Percentiles rank a stretch among this genome's conserved stretches.
These are phyloP conservation scores for Tor tambroides DNA, from an alignment of 2,113 vertebrate genomes.

Conservation along the genomic window DNA sequence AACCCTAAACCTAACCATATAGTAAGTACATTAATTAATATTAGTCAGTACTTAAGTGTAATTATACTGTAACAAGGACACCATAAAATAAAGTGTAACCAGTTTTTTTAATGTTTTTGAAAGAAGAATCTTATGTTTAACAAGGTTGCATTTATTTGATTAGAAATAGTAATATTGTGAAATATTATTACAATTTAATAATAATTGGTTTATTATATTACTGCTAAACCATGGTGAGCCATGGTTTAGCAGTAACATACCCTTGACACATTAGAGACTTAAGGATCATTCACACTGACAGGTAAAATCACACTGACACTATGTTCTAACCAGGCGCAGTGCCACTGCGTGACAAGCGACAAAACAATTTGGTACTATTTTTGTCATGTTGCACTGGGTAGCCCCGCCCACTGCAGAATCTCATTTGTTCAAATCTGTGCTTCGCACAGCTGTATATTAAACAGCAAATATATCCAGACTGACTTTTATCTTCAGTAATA, in stretches of 20 bases:
- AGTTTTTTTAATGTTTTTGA: no score
- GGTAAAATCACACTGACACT: not conserved
- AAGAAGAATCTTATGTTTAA: no score
- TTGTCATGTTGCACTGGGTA: not conserved
- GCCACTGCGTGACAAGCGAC: not conserved
- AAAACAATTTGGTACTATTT: conserved; percentile 7
- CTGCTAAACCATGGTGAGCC: no score
- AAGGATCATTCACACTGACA: conserved; percentile 4
- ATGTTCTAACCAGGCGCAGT: not conserved
- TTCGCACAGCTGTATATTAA: not conserved
- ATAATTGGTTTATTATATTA: no score
- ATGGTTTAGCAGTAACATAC: not conserved
- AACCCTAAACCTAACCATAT: no score
- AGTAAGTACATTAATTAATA: no score
- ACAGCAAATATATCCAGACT: not conserved
- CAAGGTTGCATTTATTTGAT: no score
- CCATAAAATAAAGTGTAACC: no score
- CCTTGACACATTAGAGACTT: not conserved
- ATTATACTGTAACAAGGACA: no score
- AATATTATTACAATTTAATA: no score
- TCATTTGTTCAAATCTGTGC: not conserved
- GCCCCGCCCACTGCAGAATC: not conserved
- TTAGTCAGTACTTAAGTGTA: no score
- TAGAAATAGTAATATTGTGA: no score
- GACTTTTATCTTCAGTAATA: not conserved